phyloP scores from a whole-genome alignment of 2,113 vertebrate species.

The Ochotona curzoniae region DNA sequence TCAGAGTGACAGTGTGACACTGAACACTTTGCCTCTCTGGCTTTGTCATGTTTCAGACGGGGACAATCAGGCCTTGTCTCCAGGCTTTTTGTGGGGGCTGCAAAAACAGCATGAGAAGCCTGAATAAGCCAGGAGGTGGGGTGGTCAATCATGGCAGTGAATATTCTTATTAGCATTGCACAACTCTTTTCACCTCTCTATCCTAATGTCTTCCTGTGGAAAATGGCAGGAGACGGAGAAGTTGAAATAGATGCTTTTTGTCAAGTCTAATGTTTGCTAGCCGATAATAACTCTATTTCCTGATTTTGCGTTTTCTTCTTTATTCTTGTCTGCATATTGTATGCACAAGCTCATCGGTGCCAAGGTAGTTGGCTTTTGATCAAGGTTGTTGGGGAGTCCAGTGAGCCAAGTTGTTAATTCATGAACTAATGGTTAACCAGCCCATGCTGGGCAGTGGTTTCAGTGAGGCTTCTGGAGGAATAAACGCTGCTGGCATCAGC shows the following conservation, averaged over 20 bases:
- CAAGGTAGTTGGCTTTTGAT: not conserved
- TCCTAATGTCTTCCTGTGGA: not conserved
- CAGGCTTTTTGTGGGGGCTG: not conserved
- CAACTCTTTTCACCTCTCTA: not conserved
- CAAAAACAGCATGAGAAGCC: rapidly evolving
- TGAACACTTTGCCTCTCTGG: not conserved
- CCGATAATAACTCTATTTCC: not conserved
- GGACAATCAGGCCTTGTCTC: too few relatives aligned
- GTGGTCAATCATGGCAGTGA: not conserved
- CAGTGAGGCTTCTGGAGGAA: not conserved
- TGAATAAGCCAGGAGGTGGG: not conserved
- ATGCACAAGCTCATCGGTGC: not conserved
- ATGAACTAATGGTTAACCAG: not conserved
- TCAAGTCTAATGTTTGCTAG: not conserved
- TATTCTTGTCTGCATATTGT: not conserved
- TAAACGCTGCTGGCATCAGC: rapidly evolving
- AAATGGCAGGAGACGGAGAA: not conserved
- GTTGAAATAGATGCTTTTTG: not conserved
- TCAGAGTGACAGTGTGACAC: not conserved
- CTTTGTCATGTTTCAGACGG: not conserved
- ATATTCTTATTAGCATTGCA: not conserved
- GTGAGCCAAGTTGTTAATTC: not conserved
- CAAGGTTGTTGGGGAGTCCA: not conserved
- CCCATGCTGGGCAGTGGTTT: not conserved
- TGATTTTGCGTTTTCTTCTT: not conserved